Evolutionary conservation across 2,888 invertebrate species (phyloP).

Genomic region (Tupiocoris notatus): DNA sequence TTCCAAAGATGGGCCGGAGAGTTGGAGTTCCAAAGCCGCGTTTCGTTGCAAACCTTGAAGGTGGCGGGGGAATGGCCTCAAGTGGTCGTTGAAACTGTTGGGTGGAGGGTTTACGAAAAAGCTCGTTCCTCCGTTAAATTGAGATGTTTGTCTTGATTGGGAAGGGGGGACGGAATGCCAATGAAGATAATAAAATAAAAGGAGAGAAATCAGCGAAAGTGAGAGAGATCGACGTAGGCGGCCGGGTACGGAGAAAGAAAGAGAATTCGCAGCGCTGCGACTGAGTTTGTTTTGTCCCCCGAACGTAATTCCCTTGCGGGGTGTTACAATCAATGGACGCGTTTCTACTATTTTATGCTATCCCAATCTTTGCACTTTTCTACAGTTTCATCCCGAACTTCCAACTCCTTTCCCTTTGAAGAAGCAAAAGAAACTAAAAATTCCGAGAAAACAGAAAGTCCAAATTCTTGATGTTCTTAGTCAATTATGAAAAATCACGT

Average conservation of each 20-base stretch:
- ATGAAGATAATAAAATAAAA: conserved; percentile 38
- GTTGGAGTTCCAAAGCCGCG: background rate
- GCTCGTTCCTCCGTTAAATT: conserved; percentile 36
- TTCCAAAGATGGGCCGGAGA: conserved; percentile 12
- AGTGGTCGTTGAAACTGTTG: background rate
- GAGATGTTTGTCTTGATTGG: conserved; percentile 40
- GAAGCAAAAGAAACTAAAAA: no score
- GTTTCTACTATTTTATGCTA: background rate
- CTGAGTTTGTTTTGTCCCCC: conserved; percentile 31
- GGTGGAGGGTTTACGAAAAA: conserved; percentile 15
- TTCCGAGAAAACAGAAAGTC: no score
- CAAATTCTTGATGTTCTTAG: no score
- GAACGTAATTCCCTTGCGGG: conserved; percentile 20
- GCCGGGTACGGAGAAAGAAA: background rate
- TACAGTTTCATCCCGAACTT: no score
- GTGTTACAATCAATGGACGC: conserved; percentile 37
- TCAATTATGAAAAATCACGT: no score
- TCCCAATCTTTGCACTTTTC: background rate
- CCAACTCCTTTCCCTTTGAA: no score
- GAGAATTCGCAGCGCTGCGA: background rate
- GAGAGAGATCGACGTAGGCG: conserved; percentile 1
- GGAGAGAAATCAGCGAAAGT: background rate
- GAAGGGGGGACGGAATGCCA: conserved; percentile 31
- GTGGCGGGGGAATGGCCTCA: no score
- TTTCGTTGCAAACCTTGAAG: no score